A percentile compares a stretch with the other conserved stretches of the same genome.
Evolutionary conservation across 2,113 vertebrate species (phyloP).

Genomic region (Hyperopisus bebe): DNA sequence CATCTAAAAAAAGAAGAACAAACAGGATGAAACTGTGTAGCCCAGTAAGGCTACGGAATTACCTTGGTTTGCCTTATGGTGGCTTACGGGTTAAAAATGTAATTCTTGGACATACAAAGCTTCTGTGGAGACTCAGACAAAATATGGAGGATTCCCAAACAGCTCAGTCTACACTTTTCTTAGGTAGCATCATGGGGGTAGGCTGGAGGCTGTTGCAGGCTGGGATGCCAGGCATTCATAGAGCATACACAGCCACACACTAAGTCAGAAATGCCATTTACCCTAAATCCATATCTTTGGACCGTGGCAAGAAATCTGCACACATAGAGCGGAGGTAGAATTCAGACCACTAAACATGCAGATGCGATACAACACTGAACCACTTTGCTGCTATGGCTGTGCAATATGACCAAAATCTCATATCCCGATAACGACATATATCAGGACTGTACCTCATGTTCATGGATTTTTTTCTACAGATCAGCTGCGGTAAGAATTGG

Average conservation of each 20-base stretch:
- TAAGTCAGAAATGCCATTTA: not conserved
- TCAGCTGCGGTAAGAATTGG: no score
- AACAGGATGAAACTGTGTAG: not conserved
- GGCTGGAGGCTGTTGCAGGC: not conserved
- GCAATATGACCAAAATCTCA: no score
- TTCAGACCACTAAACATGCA: not conserved
- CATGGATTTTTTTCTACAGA: no score
- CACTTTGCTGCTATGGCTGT: not conserved
- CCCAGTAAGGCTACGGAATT: not conserved
- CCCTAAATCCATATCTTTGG: not conserved
- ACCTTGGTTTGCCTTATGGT: not conserved
- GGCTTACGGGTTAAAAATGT: not conserved
- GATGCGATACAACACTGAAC: not conserved
- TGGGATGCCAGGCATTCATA: not conserved
- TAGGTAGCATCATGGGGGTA: not conserved
- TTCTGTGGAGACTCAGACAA: not conserved
- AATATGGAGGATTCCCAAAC: not conserved
- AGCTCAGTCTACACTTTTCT: not conserved
- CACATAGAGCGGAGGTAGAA: not conserved
- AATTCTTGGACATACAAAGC: not conserved
- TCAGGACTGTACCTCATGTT: no score
- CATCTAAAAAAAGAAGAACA: not conserved
- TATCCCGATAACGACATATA: no score
- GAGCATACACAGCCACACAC: not conserved
- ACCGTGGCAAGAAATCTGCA: not conserved